Conservation (phyloP, 2,113 vertebrate species). For the Caranx melampygus region DNA sequence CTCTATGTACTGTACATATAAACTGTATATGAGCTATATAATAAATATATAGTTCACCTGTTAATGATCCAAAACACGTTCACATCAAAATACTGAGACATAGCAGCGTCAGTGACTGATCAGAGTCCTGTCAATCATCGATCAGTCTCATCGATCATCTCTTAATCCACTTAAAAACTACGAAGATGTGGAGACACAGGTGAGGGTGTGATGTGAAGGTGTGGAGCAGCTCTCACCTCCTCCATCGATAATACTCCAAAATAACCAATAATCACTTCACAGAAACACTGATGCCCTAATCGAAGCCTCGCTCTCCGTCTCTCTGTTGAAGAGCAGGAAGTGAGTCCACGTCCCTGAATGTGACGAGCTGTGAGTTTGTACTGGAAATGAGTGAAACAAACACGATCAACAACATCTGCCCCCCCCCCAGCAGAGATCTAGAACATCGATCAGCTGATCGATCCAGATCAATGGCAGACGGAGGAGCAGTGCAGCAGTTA, state of each 20-base stretch:
- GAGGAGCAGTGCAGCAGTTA: slow-evolving; percentile 52
- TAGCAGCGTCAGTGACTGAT: slow-evolving; percentile 69
- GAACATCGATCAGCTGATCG: slow-evolving; percentile 37
- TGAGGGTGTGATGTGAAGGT: slow-evolving; percentile 17
- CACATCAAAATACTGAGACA: slow-evolving; percentile 78
- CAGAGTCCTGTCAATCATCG: too few species aligned
- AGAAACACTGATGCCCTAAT: neutral
- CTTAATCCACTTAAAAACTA: slow-evolving; percentile 8
- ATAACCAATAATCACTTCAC: neutral
- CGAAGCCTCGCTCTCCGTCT: too few species aligned
- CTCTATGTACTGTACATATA: slow-evolving; percentile 30
- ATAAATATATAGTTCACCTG: slow-evolving; percentile 48
- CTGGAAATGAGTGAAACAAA: slow-evolving; percentile 54
- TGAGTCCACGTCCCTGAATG: slow-evolving; percentile 65
- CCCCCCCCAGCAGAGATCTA: slow-evolving; percentile 30
- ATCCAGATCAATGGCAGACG: slow-evolving; percentile 44
- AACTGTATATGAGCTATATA: slow-evolving; percentile 33
- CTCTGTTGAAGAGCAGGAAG: neutral
- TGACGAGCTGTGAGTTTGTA: slow-evolving; percentile 56
- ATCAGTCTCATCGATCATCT: neutral
- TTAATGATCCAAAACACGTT: slow-evolving; percentile 64
- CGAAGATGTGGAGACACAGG: slow-evolving; percentile 29
- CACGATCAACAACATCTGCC: slow-evolving; percentile 53
- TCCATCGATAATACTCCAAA: neutral
- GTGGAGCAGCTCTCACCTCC: neutral